phyloP scores from a whole-genome alignment of 1,140 invertebrate genomes.

The Formica selysi region DNA sequence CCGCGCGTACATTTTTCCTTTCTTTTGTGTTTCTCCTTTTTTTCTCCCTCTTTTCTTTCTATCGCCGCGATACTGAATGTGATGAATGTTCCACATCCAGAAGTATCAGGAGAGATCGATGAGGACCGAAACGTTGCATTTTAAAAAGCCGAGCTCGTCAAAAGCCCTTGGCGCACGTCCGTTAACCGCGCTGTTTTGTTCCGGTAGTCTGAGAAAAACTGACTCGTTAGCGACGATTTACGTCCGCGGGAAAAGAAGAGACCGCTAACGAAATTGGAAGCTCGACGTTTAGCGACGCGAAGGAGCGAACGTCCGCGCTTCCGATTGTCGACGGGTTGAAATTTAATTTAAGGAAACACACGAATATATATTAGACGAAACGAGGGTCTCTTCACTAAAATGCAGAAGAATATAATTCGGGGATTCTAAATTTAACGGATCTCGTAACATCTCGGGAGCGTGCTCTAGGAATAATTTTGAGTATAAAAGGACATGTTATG shows the following conservation, averaged over 20 bases:
- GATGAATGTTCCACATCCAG: neutral
- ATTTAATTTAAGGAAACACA: slow-evolving; percentile 33
- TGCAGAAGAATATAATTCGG: neutral
- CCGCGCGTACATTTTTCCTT: neutral
- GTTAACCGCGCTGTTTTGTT: slow-evolving; percentile 46
- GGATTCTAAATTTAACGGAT: slow-evolving; percentile 15
- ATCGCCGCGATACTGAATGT: neutral
- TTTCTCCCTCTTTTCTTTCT: neutral
- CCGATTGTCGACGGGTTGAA: neutral
- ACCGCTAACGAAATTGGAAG: slow-evolving; percentile 2
- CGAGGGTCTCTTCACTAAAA: slow-evolving; percentile 11
- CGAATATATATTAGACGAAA: slow-evolving; percentile 20
- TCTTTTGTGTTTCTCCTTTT: neutral
- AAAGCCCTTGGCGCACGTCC: slow-evolving; percentile 11
- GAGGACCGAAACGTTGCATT: slow-evolving; percentile 51
- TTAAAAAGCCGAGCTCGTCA: slow-evolving; percentile 50
- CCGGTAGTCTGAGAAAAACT: slow-evolving; percentile 26
- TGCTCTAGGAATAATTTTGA: slow-evolving; percentile 19
- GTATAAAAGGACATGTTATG: no score
- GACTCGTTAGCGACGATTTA: slow-evolving; percentile 48
- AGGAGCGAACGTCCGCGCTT: slow-evolving; percentile 5
- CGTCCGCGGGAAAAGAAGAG: neutral
- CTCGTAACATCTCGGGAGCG: neutral
- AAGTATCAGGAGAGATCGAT: slow-evolving; percentile 5
- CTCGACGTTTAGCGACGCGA: slow-evolving; percentile 4